phyloP scores from a whole-genome alignment of 2,113 vertebrate genomes.

The Pycnonotus jocosus region DNA sequence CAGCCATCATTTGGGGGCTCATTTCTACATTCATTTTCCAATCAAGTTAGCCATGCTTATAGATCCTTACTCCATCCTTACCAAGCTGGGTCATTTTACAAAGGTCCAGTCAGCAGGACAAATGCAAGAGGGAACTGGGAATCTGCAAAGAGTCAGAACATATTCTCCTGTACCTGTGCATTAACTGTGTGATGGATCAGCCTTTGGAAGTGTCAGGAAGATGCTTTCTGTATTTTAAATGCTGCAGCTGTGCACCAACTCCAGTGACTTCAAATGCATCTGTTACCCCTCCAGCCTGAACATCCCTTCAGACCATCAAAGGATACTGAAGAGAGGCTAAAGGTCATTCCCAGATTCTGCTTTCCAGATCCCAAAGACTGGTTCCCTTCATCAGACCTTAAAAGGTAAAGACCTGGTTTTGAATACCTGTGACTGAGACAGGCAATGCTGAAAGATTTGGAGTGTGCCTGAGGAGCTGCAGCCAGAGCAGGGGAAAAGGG shows the following conservation, averaged over 20 bases:
- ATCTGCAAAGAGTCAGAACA: neutral
- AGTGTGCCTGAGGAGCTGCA: neutral
- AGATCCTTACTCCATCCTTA: neutral
- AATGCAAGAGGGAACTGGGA: neutral
- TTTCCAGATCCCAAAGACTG: conserved; percentile 93
- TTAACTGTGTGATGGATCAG: neutral
- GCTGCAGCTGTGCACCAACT: neutral
- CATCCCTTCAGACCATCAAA: conserved; percentile 84
- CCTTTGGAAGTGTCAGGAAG: neutral
- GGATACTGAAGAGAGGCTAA: conserved; percentile 92
- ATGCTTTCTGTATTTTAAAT: neutral
- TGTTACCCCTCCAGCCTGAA: conserved; percentile 80
- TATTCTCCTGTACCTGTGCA: neutral
- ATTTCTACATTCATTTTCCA: neutral
- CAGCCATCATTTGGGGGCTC: neutral
- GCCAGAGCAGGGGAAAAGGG: neutral
- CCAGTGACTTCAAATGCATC: neutral
- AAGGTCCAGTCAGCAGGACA: neutral
- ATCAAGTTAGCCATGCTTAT: neutral
- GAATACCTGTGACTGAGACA: neutral
- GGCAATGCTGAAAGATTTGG: neutral
- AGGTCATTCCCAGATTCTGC: conserved; percentile 95
- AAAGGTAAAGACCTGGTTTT: conserved; percentile 75
- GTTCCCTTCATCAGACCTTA: conserved; percentile 82
- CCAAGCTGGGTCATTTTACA: neutral